Percentiles rank a stretch among this genome's conserved stretches.
phyloP scores from a whole-genome alignment of 2,113 vertebrate genomes.

The Chionis minor region DNA sequence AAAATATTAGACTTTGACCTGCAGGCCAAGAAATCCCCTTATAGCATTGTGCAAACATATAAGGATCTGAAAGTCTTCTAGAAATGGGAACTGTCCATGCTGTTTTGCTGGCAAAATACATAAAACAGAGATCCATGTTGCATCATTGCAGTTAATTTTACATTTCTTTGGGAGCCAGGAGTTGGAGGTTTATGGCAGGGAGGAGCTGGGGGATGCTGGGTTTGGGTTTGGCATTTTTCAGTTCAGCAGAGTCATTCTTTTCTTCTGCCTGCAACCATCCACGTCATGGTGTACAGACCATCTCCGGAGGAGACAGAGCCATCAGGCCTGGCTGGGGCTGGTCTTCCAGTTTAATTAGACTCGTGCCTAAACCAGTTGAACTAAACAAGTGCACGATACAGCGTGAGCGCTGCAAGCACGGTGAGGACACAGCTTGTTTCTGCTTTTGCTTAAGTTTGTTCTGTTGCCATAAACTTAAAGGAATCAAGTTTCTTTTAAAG shows the following conservation, averaged over 20 bases:
- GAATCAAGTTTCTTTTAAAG: neutral
- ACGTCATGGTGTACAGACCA: neutral
- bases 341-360: neutral
- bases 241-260: neutral
- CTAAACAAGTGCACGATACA: neutral
- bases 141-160: neutral
- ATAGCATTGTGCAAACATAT: neutral
- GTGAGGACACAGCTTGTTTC: neutral
- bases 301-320: neutral
- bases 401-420: neutral
- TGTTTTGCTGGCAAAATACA: neutral
- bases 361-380: neutral
- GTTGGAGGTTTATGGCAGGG: neutral
- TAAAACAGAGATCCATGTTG: neutral
- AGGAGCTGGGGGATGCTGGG: neutral
- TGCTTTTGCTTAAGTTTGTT: neutral
- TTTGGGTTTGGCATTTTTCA: neutral
- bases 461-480: neutral
- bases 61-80: neutral
- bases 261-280: neutral
- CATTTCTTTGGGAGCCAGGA: neutral
- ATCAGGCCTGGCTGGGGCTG: neutral
- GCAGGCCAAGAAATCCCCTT: neutral
- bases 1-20: neutral
- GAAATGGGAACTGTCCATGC: neutral